A percentile compares a stretch with the other conserved stretches of the same genome.
Evolutionary conservation across 2,888 invertebrate genomes (phyloP).

Genomic region (Automeris io): DNA sequence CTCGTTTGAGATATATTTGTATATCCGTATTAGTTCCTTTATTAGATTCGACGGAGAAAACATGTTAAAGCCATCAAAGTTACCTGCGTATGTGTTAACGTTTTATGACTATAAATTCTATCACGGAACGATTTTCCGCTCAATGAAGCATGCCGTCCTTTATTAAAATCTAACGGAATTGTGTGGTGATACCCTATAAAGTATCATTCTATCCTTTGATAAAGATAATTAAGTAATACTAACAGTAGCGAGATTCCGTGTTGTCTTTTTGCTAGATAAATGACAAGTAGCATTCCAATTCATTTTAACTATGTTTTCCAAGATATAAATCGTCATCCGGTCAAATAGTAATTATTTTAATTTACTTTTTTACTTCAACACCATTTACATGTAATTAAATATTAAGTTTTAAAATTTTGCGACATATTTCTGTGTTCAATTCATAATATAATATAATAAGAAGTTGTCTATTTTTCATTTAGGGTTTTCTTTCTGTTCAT

Average conservation of each 20-base stretch:
- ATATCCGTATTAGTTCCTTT: neutral
- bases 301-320: neutral
- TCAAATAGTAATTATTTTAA: no score
- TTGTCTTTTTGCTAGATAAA: no score
- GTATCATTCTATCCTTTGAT: neutral
- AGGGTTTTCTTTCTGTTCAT: no score
- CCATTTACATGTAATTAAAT: no score
- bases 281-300: no score
- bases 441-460: no score
- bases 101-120: conserved; percentile 8
- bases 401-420: no score
- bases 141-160: conserved; percentile 33
- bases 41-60: conserved; percentile 6
- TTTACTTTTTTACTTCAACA: no score
- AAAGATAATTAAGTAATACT: neutral
- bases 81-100: neutral
- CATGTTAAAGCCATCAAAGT: conserved; percentile 3
- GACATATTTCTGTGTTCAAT: no score
- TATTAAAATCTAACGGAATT: conserved; percentile 21
- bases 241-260: neutral
- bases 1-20: neutral
- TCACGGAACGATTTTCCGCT: conserved; percentile 25
- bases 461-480: no score
- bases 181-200: neutral
- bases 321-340: no score